A percentile compares a stretch with the other conserved stretches of the same genome.
Conservation (phyloP, 2,113 vertebrate species). For the Lynx canadensis region DNA sequence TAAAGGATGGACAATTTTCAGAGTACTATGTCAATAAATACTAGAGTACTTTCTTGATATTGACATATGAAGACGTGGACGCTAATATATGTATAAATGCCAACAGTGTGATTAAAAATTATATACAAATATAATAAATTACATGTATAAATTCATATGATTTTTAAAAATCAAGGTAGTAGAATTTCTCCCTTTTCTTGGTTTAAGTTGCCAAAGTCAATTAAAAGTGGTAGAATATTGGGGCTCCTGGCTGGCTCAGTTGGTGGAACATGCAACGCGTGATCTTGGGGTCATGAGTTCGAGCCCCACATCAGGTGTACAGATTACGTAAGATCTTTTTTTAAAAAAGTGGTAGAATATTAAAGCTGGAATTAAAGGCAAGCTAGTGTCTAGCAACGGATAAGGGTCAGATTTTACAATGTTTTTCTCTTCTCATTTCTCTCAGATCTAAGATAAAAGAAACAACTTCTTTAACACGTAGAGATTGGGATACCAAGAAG, state of each 20-base stretch:
- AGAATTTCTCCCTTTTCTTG: constrained; percentile 38
- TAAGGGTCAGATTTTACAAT: constrained; percentile 43
- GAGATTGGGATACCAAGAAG: constrained; percentile 49
- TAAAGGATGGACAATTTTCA: background rate
- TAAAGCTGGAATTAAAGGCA: constrained; percentile 53
- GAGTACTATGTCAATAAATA: background rate
- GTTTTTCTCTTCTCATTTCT: constrained; percentile 56
- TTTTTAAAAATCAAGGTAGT: background rate
- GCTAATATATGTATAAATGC: background rate
- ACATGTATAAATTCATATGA: background rate
- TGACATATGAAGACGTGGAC: background rate
- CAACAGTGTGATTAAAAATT: background rate
- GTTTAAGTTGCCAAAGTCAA: constrained; percentile 38
- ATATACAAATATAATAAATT: background rate
- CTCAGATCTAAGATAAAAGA: constrained; percentile 61
- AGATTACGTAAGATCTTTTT: background rate
- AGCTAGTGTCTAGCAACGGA: constrained; percentile 2
- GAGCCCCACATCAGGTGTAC: background rate
- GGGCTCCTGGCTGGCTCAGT: background rate
- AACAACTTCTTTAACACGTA: constrained; percentile 66
- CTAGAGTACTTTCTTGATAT: background rate
- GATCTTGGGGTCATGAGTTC: background rate
- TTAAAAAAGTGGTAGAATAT: background rate
- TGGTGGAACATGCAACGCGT: background rate
- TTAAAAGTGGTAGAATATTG: background rate